phyloP scores from a whole-genome alignment of 2,888 invertebrate species.

The Rhagonycha lutea region DNA sequence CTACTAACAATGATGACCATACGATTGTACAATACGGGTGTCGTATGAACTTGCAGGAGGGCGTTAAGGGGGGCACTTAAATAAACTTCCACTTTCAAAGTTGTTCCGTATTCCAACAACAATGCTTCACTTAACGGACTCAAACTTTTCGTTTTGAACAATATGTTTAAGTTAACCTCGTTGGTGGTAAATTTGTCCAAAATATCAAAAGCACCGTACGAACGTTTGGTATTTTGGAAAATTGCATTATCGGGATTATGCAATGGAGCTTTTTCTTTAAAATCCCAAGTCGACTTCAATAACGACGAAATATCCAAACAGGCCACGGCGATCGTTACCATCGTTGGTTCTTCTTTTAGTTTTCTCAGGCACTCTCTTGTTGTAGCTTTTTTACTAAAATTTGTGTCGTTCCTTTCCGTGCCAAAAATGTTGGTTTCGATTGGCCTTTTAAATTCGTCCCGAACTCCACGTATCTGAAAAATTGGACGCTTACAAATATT shows the following conservation, averaged over 20 bases:
- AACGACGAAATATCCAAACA: constrained; percentile 29
- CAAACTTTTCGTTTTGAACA: constrained; percentile 6
- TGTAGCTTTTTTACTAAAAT: constrained; percentile 18
- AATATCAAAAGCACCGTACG: constrained; percentile 1
- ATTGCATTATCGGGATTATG: constrained; percentile 29
- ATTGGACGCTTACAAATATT: not conserved
- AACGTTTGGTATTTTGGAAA: constrained; percentile 9
- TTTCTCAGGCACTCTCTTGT: constrained; percentile 6
- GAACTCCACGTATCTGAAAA: constrained; percentile 26
- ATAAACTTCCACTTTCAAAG: constrained; percentile 35
- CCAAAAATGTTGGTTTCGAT: constrained; percentile 26
- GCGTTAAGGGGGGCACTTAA: constrained; percentile 25
- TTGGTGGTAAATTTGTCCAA: constrained; percentile 20
- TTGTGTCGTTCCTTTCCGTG: constrained; percentile 19
- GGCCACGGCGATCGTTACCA: constrained; percentile 32
- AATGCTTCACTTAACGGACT: constrained; percentile 34
- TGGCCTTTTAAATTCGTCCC: constrained; percentile 4
- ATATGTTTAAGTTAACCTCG: constrained; percentile 24
- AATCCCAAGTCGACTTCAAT: constrained; percentile 31
- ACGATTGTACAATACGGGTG: constrained; percentile 25
- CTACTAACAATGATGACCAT: constrained; percentile 34
- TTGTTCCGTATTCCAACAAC: constrained; percentile 29
- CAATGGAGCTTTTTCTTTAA: constrained; percentile 21
- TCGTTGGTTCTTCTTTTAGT: constrained; percentile 10
- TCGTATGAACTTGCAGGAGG: constrained; percentile 8